Percentiles rank a stretch among this genome's conserved stretches.
Evolutionary conservation across 2,797 vertebrate genomes (phyloP).

Genomic region (Epinephelus coioides): DNA sequence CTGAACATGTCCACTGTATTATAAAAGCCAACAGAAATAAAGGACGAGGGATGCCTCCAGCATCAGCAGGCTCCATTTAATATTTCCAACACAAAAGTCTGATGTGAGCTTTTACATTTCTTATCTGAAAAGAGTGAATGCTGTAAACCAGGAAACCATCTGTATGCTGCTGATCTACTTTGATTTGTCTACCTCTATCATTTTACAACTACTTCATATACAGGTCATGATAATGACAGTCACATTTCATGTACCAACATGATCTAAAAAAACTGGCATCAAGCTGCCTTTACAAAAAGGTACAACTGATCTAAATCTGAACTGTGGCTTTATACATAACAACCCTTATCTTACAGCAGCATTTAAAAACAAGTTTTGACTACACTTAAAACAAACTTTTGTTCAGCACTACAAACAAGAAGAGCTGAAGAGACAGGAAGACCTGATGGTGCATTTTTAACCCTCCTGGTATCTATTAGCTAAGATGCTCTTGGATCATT

Average conservation of each 20-base stretch:
- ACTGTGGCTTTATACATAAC: constrained; percentile 29
- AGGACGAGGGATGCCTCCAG: not conserved
- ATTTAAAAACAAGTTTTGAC: constrained; percentile 49
- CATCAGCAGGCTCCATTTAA: not conserved
- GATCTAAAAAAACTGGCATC: constrained; percentile 12
- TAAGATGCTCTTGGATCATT: not conserved
- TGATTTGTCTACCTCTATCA: constrained; percentile 23
- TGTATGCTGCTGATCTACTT: constrained; percentile 10
- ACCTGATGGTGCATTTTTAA: not conserved
- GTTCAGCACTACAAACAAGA: constrained; percentile 15
- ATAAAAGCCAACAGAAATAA: constrained; percentile 13
- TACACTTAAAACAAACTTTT: constrained; percentile 35
- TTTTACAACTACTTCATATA: not conserved
- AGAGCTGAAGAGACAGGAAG: not conserved
- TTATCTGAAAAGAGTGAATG: too few relatives aligned
- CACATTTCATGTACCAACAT: constrained; percentile 50
- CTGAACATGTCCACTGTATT: constrained; percentile 8
- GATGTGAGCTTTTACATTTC: not conserved
- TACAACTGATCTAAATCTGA: constrained; percentile 49
- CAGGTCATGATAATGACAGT: constrained; percentile 14
- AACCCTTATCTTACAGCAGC: constrained; percentile 36
- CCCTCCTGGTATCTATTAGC: not conserved
- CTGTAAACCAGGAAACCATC: not conserved
- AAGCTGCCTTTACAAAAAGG: not conserved
- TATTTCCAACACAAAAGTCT: not conserved